Evolutionary conservation across 1,140 invertebrate species (phyloP).

Genomic region (Pemphigus obesinymphae): DNA sequence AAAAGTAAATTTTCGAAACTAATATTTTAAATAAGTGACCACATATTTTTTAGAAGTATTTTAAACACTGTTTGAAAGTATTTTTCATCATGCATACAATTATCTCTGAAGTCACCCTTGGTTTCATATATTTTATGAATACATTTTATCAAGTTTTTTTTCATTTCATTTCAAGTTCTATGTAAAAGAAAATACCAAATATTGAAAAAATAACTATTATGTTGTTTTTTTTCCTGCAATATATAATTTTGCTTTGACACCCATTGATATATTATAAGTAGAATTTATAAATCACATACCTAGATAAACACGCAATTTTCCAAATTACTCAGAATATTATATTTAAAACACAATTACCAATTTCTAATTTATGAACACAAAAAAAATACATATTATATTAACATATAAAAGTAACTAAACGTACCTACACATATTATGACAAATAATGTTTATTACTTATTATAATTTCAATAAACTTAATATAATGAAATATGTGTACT

Average conservation of each 20-base stretch:
- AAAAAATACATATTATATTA: background rate
- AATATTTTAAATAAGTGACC: too few species aligned
- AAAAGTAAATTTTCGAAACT: too few species aligned
- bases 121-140: too few species aligned
- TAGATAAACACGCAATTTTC: background rate
- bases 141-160: too few species aligned
- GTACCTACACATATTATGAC: background rate
- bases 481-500: background rate
- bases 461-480: background rate
- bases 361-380: background rate
- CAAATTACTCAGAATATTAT: background rate
- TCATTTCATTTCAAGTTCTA: too few species aligned
- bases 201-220: background rate
- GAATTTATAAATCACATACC: conserved; percentile 23
- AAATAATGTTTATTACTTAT: too few species aligned
- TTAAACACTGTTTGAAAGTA: too few species aligned
- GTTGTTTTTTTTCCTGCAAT: background rate
- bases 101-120: too few species aligned
- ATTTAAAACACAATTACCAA: background rate
- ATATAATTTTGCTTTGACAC: conserved; percentile 27
- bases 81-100: too few species aligned
- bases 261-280: background rate
- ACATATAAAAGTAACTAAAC: background rate
- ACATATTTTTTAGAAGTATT: too few species aligned
- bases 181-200: background rate